Conservation (phyloP, 2,797 vertebrate genomes). For the Pristis pectinata region DNA sequence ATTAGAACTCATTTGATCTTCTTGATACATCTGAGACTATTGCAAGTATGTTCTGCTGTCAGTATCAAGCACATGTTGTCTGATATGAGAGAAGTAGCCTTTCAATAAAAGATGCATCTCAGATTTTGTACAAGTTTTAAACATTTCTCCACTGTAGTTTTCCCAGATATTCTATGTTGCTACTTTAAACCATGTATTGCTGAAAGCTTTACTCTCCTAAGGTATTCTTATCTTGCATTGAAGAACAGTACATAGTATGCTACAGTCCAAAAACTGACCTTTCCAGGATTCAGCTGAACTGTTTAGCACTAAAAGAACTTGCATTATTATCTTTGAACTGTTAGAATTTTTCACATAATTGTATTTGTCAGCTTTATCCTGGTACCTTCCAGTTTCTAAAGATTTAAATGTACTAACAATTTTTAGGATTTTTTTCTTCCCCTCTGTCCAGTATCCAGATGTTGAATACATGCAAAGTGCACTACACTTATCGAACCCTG, state of each 20-base stretch:
- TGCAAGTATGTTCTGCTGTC: not conserved
- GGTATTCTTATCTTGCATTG: slow-evolving; percentile 13
- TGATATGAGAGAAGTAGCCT: not conserved
- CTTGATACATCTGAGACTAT: not conserved
- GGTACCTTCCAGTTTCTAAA: slow-evolving; percentile 11
- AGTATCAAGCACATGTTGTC: not conserved
- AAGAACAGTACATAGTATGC: not conserved
- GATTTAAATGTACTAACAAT: not conserved
- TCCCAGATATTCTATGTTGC: not conserved
- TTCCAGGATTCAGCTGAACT: not conserved
- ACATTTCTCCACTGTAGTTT: not conserved
- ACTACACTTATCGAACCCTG: not conserved
- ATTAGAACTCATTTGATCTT: not conserved
- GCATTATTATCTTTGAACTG: not conserved
- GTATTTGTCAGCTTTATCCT: not conserved
- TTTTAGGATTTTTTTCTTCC: not conserved
- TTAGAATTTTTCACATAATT: not conserved
- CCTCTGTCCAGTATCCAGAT: not conserved
- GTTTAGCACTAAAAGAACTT: slow-evolving; percentile 18
- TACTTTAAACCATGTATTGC: not conserved
- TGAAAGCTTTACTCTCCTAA: not conserved
- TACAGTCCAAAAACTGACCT: not conserved
- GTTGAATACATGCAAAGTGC: not conserved
- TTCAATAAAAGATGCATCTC: not conserved
- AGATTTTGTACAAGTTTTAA: not conserved